Conservation (phyloP, 1,140 invertebrate species). For the Latrodectus geometricus region DNA sequence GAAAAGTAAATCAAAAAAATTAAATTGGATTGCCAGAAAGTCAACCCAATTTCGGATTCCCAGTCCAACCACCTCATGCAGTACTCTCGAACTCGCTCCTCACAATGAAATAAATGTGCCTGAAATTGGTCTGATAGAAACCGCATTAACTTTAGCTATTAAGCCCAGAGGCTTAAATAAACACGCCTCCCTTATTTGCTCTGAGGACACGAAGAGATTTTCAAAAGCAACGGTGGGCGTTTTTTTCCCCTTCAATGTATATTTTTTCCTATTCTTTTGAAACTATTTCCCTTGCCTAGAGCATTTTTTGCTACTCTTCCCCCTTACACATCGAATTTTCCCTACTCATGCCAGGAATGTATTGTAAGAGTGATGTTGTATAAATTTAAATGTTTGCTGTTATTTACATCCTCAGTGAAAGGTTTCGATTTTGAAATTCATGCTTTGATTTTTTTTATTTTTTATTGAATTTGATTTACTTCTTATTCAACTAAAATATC, state of each 20-base stretch:
- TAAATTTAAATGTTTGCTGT: slow-evolving; percentile 58
- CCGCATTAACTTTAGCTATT: slow-evolving; percentile 60
- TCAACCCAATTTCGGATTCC: slow-evolving; percentile 59
- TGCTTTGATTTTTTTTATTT: neutral
- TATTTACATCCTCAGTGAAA: slow-evolving; percentile 45
- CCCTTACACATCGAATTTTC: neutral
- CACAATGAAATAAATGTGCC: slow-evolving; percentile 48
- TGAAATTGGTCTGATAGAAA: slow-evolving; percentile 57
- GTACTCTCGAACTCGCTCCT: neutral
- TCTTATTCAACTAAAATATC: neutral
- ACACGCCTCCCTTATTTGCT: slow-evolving; percentile 45
- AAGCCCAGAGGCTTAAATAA: slow-evolving; percentile 39
- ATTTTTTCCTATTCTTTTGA: no score
- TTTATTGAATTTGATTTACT: neutral
- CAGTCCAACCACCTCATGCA: neutral
- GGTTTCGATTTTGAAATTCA: neutral
- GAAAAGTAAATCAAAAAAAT: slow-evolving; percentile 9
- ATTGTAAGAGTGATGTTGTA: slow-evolving; percentile 30
- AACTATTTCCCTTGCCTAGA: neutral
- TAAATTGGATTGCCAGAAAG: slow-evolving; percentile 55
- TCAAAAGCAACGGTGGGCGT: slow-evolving; percentile 20
- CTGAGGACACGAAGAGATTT: slow-evolving; percentile 36
- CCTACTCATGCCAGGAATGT: neutral
- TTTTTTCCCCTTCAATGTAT: neutral
- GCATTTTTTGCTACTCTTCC: neutral